Percentiles rank a stretch among this genome's conserved stretches.
phyloP scores from a whole-genome alignment of 2,888 invertebrate genomes.

The Pilophorus perplexus region DNA sequence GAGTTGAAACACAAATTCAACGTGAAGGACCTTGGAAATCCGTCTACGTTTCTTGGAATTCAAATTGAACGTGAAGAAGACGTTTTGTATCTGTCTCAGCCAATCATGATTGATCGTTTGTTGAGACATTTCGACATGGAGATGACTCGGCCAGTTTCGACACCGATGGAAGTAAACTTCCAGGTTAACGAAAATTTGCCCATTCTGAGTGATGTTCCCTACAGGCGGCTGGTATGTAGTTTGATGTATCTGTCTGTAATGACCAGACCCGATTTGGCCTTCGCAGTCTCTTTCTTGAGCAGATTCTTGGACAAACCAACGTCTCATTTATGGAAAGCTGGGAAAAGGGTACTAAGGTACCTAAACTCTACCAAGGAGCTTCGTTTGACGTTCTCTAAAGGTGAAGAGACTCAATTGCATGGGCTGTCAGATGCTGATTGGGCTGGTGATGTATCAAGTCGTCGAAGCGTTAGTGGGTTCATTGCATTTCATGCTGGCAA shows the following conservation, averaged over 20 bases:
- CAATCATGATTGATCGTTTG: not conserved
- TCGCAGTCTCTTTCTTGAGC: slow-evolving; percentile 39
- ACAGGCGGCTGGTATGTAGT: slow-evolving; percentile 41
- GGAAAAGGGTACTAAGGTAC: slow-evolving; percentile 30
- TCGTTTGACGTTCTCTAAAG: no score
- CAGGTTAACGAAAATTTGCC: not conserved
- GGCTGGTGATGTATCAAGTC: no score
- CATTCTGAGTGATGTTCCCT: not conserved
- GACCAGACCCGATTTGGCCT: slow-evolving; percentile 39
- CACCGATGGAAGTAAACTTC: not conserved
- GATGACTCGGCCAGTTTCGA: not conserved
- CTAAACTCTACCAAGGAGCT: no score
- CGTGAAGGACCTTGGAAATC: slow-evolving; percentile 22
- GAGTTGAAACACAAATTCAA: slow-evolving; percentile 5
- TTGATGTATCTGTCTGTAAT: slow-evolving; percentile 39
- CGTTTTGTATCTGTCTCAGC: no score
- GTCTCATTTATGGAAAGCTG: slow-evolving; percentile 34
- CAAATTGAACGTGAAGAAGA: no score
- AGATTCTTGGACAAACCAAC: slow-evolving; percentile 42
- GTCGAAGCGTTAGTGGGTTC: no score
- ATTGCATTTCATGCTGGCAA: no score
- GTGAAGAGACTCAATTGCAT: no score
- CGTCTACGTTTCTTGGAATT: no score
- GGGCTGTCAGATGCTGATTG: no score
- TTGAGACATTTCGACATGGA: not conserved